Conservation (phyloP, 2,797 vertebrate genomes). For the Artibeus jamaicensis region DNA sequence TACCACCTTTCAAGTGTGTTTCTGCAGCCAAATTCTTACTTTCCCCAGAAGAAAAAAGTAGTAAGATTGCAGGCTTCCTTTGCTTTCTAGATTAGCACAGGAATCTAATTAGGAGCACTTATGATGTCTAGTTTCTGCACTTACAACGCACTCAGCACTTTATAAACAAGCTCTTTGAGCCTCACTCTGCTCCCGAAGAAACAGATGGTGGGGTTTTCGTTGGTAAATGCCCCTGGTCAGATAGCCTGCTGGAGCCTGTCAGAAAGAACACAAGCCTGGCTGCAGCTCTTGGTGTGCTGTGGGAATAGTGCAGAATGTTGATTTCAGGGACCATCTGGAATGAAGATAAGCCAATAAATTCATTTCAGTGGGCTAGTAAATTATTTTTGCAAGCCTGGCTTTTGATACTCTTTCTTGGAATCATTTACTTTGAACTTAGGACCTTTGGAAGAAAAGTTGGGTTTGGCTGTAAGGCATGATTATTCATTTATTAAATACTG, state of each 20-base stretch:
- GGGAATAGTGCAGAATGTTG: background rate
- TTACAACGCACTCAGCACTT: background rate
- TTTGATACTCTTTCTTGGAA: slow-evolving; percentile 28
- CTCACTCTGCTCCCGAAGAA: background rate
- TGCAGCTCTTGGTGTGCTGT: background rate
- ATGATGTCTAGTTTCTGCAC: background rate
- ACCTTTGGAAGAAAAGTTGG: background rate
- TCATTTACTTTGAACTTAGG: slow-evolving; percentile 36
- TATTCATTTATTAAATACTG: slow-evolving; percentile 4
- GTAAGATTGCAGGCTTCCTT: background rate
- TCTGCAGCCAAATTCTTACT: background rate
- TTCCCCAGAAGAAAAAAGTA: background rate
- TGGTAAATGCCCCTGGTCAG: background rate
- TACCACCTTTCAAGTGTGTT: background rate
- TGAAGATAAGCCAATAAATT: slow-evolving; percentile 28
- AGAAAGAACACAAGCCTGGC: background rate
- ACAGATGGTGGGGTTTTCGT: background rate
- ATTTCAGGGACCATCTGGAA: slow-evolving; percentile 31
- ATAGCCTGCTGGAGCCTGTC: background rate
- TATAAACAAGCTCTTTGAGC: background rate
- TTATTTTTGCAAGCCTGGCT: background rate
- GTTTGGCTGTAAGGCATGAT: background rate
- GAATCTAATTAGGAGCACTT: background rate
- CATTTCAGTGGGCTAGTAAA: background rate
- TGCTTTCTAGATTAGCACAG: slow-evolving; percentile 2